These are phyloP conservation scores for Mamestra brassicae DNA, from an alignment of 2,888 invertebrate genomes.

Conservation along the genomic window DNA sequence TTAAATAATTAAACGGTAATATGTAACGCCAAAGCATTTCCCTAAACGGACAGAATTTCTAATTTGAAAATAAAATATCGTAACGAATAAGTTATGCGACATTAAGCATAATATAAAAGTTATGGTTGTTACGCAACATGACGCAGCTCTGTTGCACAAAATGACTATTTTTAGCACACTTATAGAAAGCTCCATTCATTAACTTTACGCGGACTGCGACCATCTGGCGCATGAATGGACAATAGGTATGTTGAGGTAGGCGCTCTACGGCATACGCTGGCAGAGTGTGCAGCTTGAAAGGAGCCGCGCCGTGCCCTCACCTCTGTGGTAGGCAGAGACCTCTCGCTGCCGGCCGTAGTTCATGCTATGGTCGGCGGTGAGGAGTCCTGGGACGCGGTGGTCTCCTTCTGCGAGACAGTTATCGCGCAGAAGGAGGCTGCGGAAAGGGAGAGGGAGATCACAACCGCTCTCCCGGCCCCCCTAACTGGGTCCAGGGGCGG, in stretches of 20 bases:
- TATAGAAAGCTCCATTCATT: constrained; percentile 58
- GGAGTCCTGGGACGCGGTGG: no score
- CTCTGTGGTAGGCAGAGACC: no score
- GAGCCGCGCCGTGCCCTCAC: no score
- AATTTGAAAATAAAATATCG: constrained; percentile 57
- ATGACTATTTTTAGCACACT: constrained; percentile 28
- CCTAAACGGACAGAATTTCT: constrained; percentile 53
- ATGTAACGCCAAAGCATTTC: constrained; percentile 44
- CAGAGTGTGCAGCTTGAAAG: no score
- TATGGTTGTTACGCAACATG: constrained; percentile 56
- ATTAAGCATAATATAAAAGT: constrained; percentile 53
- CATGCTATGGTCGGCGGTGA: no score
- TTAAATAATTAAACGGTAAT: constrained; percentile 61
- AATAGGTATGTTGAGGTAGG: constrained; percentile 34
- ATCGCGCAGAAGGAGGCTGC: no score
- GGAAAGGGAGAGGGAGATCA: no score
- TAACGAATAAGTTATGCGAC: constrained; percentile 54
- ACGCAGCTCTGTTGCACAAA: constrained; percentile 33
- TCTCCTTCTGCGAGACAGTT: no score
- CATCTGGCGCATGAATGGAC: constrained; percentile 27
- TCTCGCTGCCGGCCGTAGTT: no score
- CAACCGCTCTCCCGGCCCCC: no score
- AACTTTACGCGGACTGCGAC: constrained; percentile 31
- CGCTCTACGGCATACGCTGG: no score
- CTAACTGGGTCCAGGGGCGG: no score